Base-by-base conservation (phyloP, 1,140 invertebrate genomes). In the Neodiprion pinetum region DNA sequence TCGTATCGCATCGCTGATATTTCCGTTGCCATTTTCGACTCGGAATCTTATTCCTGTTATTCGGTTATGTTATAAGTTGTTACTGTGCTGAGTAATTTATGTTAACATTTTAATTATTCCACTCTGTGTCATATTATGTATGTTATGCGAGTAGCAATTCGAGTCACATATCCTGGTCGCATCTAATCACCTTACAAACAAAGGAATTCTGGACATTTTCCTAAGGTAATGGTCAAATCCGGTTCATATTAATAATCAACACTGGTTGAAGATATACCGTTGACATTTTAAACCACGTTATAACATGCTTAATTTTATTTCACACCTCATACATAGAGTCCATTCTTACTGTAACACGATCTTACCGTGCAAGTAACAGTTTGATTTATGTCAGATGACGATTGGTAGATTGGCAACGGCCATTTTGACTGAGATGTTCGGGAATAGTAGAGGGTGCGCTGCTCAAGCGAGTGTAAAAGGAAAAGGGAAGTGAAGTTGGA, bases 401-500 rank as follows among this genome's bases (percentile, higher is more conserved):
- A 76, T 74, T 76, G 73, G 66, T 70, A 72, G 75, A 48, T 48
- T 17, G 23, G 53, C 17, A 72, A 66, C 75, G 75, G 72, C 75
- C 75, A 76, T 76, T 72, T 76, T 76, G 53, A 67, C 70, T 72
- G 75, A 71, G 72, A 70, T 74, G 69, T 69, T 61, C 48, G 67
- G 70, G 48, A 65, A 72, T 61, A 48, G 68, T 67, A 23, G 72
- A 73, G 73, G 71, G 71, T 77, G 74, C 71, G 73, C 73, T 72
- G 73, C 74, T 74, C 72, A 50, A 77, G 72, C 40, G 23, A 49
- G 50, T 66, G 61, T 53, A 72, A 72, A 71, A 68, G 49, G 47
- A 66, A 53, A 48, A 23, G 65, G 53, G 53, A 61, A 61, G 53
- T 61, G 21, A 74, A 70, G 48, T 70, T 49, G 66, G 49, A 28